These are phyloP conservation scores for Notiomystis cincta DNA, from an alignment of 2,113 vertebrate species.

Conservation along the genomic window DNA sequence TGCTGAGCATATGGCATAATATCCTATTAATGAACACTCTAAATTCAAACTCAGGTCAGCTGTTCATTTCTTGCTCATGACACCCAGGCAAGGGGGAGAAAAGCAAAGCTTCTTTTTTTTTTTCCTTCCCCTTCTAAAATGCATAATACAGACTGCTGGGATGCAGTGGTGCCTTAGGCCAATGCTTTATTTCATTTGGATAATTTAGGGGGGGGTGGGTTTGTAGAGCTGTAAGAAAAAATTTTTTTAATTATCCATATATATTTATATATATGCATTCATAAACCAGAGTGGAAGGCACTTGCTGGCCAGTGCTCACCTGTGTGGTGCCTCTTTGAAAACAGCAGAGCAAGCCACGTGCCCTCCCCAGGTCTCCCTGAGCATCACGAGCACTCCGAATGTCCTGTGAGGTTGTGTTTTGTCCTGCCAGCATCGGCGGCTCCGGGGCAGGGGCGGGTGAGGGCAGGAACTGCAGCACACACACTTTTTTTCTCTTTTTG, in stretches of 20 bases:
- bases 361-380: fast-evolving
- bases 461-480: not conserved
- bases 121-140: slow-evolving; percentile 68
- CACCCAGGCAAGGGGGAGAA: slow-evolving; percentile 79
- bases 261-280: not conserved
- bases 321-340: not conserved
- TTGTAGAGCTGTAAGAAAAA: not conserved
- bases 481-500: fast-evolving
- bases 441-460: fast-evolving
- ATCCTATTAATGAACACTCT: slow-evolving; percentile 99
- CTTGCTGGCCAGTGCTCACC: not conserved
- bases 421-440: not conserved
- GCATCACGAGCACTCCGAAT: fast-evolving
- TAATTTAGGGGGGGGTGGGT: too few species aligned
- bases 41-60: slow-evolving; percentile 99
- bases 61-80: slow-evolving; percentile 90
- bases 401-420: fast-evolving
- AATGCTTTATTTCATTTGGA: slow-evolving; percentile 77
- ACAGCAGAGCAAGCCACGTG: fast-evolving
- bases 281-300: not conserved
- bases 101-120: slow-evolving; percentile 74
- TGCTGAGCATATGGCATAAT: slow-evolving; percentile 99
- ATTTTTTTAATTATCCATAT: not conserved
- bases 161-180: slow-evolving; percentile 66
- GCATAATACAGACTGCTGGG: slow-evolving; percentile 72